Percentiles rank a stretch among this genome's conserved stretches.
These are phyloP conservation scores for Rana temporaria DNA, from an alignment of 2,113 vertebrate species.

Conservation along the genomic window DNA sequence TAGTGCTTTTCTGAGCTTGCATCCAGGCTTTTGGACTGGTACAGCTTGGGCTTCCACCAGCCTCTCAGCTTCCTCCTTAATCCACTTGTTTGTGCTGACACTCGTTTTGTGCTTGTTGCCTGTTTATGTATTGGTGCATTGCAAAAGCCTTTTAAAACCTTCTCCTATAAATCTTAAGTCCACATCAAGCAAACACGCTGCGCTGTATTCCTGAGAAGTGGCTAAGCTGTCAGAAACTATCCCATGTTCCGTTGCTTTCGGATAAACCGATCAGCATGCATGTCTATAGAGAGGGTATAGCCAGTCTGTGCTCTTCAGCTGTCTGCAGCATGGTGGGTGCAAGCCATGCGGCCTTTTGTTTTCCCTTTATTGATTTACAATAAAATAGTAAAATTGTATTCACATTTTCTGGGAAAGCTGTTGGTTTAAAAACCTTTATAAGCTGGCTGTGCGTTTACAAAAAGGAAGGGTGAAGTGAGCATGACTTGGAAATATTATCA, in stretches of 20 bases:
- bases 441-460: not conserved
- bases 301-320: not conserved
- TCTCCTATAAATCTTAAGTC: not conserved
- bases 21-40: constrained; percentile 56
- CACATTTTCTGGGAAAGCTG: too few species aligned
- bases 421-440: not conserved
- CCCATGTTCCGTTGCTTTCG: not conserved
- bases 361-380: too few species aligned
- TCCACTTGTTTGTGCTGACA: constrained; percentile 51
- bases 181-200: not conserved
- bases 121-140: constrained; percentile 50
- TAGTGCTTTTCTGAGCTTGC: constrained; percentile 47
- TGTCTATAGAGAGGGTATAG: not conserved
- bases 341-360: too few species aligned
- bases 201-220: not conserved
- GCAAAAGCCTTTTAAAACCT: constrained; percentile 5
- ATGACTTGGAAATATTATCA: not conserved
- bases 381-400: too few species aligned
- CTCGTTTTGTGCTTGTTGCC: constrained; percentile 48
- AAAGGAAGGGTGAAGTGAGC: not conserved
- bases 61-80: constrained; percentile 13
- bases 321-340: too few species aligned
- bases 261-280: constrained; percentile 2
- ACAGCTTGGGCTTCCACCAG: constrained; percentile 57
- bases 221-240: not conserved